These are phyloP conservation scores for Loxodonta africana DNA, from an alignment of 2,113 vertebrate genomes.

Conservation along the genomic window DNA sequence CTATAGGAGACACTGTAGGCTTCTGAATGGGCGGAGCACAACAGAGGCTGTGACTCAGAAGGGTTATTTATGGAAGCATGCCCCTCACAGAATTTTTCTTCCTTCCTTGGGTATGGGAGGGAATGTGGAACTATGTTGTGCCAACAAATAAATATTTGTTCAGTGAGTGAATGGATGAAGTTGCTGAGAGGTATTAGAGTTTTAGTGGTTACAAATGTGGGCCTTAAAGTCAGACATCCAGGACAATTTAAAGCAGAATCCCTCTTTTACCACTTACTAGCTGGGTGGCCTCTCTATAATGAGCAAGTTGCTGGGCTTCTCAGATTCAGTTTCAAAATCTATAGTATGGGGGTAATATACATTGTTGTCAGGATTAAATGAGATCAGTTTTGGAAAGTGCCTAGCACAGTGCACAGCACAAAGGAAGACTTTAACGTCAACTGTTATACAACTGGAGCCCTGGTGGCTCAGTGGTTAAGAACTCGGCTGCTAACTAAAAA, in stretches of 20 bases:
- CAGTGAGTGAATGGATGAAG: not conserved
- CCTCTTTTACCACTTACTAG: not conserved
- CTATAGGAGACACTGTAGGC: not conserved
- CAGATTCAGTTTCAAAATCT: not conserved
- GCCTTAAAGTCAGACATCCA: not conserved
- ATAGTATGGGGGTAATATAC: not conserved
- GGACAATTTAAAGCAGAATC: not conserved
- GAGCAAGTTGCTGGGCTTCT: not conserved
- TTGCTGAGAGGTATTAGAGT: not conserved
- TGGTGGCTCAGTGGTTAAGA: too few species aligned
- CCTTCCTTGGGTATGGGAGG: not conserved
- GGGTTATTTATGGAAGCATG: slow-evolving; percentile 18
- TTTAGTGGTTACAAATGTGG: not conserved
- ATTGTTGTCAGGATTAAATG: not conserved
- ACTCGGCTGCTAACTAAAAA: too few species aligned
- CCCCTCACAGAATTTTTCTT: not conserved
- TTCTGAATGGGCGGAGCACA: not conserved
- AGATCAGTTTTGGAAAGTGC: slow-evolving; percentile 4
- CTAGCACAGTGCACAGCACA: not conserved
- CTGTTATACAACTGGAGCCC: not conserved
- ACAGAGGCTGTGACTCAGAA: not conserved
- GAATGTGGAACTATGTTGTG: not conserved
- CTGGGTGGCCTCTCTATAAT: not conserved
- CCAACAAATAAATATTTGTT: not conserved
- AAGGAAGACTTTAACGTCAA: not conserved